Base-by-base conservation (phyloP, 2,797 vertebrate species). In the Melanotaenia nigrans region DNA sequence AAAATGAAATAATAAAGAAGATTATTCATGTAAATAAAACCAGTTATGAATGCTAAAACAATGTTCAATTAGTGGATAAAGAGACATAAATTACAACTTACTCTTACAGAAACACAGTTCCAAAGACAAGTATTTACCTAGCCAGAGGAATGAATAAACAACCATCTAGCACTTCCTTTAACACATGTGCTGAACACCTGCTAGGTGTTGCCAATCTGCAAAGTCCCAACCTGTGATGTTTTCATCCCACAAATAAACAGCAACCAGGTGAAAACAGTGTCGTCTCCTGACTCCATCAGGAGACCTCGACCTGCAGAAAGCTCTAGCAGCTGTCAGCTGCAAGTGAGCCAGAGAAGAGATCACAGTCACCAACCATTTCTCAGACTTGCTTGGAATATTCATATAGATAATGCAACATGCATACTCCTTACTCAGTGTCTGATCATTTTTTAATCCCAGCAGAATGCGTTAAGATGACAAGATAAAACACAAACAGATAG, bases 171-270 rank as follows among this genome's bases (percentile, higher is more conserved):
- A 66, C 75, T 74, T 74, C 49, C 62, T 77, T 49, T 49, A 63
- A 62, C 81, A 84, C 61, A 51, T 83, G 76, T 73, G 70, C 60
- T 60, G 65, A 92, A 90, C 89, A 89, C 81, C 88, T 91, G 88
- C 88, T 84, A 35, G 60, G 84, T 72, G 68, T 60, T 67, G 73
- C 33, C 61, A 82, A 85, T 81, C 73, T 67, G 71, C 79, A 70
- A 22, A 83, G 81, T 86, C 77, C 81, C 83, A 86, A 87, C 85
- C 89, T 90, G 82, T 85, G 71, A 89, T 78, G 83, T 87, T 93
- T 90, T 87, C 81, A 86, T 85, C 85, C 73, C 63, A 55, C 61
- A 84, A 89, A 87, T 90, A 89, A 89, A 90, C 75, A 83, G 69
- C 83, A 85, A 77, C 70, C 87, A 85, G 87, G 81, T 87, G 86